phyloP scores from a whole-genome alignment of 2,797 vertebrate genomes.

The Enteromius treurensis region DNA sequence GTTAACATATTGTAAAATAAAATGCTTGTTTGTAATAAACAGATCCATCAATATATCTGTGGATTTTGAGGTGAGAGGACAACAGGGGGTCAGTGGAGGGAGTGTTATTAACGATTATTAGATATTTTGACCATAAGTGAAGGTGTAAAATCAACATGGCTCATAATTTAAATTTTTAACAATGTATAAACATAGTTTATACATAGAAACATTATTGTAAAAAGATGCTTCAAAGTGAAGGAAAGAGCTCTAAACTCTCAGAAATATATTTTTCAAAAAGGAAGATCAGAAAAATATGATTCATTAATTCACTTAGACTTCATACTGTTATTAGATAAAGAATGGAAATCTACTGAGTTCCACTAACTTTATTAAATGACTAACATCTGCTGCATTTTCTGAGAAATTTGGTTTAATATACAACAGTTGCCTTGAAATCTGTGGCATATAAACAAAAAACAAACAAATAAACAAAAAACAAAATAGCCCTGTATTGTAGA shows the following conservation, averaged over 20 bases:
- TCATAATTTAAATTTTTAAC: too few species aligned
- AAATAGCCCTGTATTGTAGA: background rate
- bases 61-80: background rate
- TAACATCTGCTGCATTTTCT: background rate
- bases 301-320: background rate
- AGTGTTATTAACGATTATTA: background rate
- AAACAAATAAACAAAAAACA: too few species aligned
- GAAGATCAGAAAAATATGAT: background rate
- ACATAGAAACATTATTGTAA: background rate
- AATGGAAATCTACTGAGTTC: background rate
- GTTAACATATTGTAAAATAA: background rate
- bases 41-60: background rate
- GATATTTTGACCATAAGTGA: background rate
- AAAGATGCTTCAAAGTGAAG: background rate
- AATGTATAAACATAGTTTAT: background rate
- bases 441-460: background rate
- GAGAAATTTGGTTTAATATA: background rate
- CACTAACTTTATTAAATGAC: constrained; percentile 1
- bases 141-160: background rate
- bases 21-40: background rate
- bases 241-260: background rate
- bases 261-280: background rate
- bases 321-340: constrained; percentile 6
- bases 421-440: background rate
- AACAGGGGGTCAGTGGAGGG: background rate